Evolutionary conservation across 2,113 vertebrate species (phyloP).

Genomic region (Athene noctua): DNA sequence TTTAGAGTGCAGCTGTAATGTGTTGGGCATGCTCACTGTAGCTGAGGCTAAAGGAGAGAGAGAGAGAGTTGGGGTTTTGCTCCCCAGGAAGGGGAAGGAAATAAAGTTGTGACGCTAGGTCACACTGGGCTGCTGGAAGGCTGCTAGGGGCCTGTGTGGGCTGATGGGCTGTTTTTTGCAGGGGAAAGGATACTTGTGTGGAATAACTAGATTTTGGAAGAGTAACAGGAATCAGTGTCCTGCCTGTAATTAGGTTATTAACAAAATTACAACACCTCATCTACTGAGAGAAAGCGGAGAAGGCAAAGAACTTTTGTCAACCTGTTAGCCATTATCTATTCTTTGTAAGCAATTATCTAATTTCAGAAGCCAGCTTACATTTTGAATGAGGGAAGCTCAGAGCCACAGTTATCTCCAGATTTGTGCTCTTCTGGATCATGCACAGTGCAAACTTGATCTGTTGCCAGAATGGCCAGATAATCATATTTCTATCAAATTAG

Average conservation of each 20-base stretch:
- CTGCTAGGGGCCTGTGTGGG: background rate
- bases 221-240: background rate
- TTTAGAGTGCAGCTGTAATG: background rate
- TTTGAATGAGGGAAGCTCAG: background rate
- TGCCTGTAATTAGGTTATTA: background rate
- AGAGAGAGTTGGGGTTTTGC: background rate
- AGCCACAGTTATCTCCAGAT: background rate
- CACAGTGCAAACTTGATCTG: background rate
- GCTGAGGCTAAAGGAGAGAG: background rate
- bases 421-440: background rate
- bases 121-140: background rate
- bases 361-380: background rate
- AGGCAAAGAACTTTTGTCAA: background rate
- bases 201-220: background rate
- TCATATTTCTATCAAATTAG: background rate
- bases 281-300: background rate
- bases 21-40: background rate
- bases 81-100: background rate
- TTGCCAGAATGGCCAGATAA: conserved; percentile 1
- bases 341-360: background rate
- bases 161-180: background rate
- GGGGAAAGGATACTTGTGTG: background rate
- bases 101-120: background rate
- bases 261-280: background rate
- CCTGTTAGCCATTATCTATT: background rate